Evolutionary conservation across 1,140 invertebrate species (phyloP).

Genomic region (Delia radicum): DNA sequence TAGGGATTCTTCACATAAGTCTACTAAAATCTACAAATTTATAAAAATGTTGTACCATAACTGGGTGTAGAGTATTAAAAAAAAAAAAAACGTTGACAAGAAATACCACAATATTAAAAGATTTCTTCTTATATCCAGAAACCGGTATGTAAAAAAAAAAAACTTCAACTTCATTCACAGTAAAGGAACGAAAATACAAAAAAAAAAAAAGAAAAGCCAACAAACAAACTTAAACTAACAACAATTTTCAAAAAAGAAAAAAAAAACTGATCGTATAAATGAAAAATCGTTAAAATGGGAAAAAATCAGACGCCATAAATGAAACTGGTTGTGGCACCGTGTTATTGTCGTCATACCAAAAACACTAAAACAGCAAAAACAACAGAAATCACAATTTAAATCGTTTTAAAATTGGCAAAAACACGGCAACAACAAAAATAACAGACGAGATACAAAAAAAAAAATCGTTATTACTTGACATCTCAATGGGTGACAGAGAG

Average conservation of each 20-base stretch:
- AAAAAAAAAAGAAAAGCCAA: neutral
- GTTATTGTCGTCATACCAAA: neutral
- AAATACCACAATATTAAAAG: neutral
- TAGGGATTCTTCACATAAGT: too few relatives aligned
- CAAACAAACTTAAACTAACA: neutral
- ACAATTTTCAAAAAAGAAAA: conserved; percentile 4
- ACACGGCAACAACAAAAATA: neutral
- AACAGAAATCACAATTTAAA: neutral
- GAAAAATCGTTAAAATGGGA: neutral
- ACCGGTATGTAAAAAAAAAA: conserved; percentile 1
- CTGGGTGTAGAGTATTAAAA: too few relatives aligned
- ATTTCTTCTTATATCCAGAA: neutral
- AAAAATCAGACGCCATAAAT: neutral
- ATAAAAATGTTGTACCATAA: too few relatives aligned
- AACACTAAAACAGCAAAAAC: neutral
- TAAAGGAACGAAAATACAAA: neutral
- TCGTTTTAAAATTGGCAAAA: neutral
- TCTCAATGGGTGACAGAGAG: neutral
- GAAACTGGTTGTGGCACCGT: conserved; percentile 3
- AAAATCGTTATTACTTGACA: neutral
- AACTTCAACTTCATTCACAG: neutral
- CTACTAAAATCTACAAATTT: too few relatives aligned
- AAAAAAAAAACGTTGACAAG: conserved; percentile 8
- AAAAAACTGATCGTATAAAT: neutral
- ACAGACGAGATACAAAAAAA: neutral